Conservation (phyloP, 2,113 vertebrate species). For the Caloenas nicobarica region DNA sequence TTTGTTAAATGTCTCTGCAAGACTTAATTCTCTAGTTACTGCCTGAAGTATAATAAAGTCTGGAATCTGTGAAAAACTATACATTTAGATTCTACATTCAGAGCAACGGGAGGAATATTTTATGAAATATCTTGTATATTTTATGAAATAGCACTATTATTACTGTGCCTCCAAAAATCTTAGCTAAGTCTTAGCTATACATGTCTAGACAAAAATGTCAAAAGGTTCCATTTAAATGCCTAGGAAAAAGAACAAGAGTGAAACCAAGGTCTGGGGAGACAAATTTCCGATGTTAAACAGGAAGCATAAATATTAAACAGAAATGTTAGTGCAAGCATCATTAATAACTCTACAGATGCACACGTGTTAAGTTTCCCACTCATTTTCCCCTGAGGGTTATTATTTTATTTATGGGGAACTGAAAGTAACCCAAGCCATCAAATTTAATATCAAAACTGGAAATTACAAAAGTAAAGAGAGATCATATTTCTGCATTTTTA, state of each 20-base stretch:
- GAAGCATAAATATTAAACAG: neutral
- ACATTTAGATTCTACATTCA: neutral
- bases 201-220: slow-evolving; percentile 10
- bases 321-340: neutral
- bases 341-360: neutral
- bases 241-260: neutral
- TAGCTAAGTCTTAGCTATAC: neutral
- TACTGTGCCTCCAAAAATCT: neutral
- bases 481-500: neutral
- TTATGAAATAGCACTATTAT: neutral
- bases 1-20: neutral
- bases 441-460: neutral
- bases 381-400: neutral
- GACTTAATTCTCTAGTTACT: neutral
- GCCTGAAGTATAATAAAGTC: neutral
- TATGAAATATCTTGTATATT: neutral
- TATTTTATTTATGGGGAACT: neutral
- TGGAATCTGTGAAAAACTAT: neutral
- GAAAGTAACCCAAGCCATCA: neutral
- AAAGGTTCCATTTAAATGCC: slow-evolving; percentile 16
- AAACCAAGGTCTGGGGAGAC: neutral
- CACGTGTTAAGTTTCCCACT: neutral
- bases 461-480: neutral
- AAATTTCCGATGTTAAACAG: neutral
- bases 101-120: neutral